These are phyloP conservation scores for Tetramorium bicarinatum DNA, from an alignment of 2,888 invertebrate species.

Conservation along the genomic window DNA sequence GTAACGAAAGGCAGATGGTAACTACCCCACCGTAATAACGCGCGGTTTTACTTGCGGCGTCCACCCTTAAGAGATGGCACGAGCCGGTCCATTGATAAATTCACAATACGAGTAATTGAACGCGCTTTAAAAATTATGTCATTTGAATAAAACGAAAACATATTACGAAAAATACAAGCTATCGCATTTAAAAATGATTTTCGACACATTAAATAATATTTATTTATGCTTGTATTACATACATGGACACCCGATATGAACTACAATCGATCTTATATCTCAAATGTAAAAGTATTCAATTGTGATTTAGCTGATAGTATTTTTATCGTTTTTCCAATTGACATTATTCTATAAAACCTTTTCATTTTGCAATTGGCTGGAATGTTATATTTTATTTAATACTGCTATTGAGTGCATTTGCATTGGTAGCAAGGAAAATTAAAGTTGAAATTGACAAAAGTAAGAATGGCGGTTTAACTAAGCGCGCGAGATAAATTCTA, in stretches of 20 bases:
- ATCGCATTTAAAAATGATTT: not conserved
- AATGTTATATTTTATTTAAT: constrained; percentile 16
- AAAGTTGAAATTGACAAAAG: constrained; percentile 4
- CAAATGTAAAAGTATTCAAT: constrained; percentile 5
- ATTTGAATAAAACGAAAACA: not conserved
- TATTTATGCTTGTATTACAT: not conserved
- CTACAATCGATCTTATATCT: constrained; percentile 5
- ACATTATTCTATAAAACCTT: constrained; percentile 17
- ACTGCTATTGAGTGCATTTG: not conserved
- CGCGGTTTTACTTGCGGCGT: constrained; percentile 72
- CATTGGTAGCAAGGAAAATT: not conserved
- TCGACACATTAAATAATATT: not conserved
- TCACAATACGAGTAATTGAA: constrained; percentile 59
- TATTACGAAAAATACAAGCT: not conserved
- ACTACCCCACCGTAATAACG: constrained; percentile 78
- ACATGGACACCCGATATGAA: not conserved
- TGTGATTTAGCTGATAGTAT: not conserved
- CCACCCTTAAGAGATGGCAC: constrained; percentile 67
- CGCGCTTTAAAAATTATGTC: constrained; percentile 19
- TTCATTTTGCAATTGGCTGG: not conserved
- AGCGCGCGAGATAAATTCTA: constrained; percentile 8
- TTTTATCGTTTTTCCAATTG: constrained; percentile 16
- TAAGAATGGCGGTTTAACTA: not conserved
- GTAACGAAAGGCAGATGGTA: constrained; percentile 81
- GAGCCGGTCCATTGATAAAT: constrained; percentile 41